Evolutionary conservation across 2,797 vertebrate genomes (phyloP).

Genomic region (Spinus olivaceus): DNA sequence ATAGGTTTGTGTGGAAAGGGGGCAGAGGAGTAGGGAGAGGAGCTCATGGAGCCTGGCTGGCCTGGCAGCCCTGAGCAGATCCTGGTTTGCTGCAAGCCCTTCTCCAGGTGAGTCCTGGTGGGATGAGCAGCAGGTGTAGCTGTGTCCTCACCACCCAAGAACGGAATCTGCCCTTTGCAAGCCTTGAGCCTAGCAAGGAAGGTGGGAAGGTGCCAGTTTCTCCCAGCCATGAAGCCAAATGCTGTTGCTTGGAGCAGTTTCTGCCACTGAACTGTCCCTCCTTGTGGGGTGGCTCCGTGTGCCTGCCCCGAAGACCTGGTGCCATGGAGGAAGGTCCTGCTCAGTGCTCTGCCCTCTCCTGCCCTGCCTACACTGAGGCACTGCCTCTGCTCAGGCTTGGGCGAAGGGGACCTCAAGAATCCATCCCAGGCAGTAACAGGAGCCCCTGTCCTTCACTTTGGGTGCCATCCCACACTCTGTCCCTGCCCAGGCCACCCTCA

Average conservation of each 20-base stretch:
- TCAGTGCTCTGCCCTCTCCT: not conserved
- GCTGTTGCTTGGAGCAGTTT: not conserved
- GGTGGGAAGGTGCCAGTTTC: not conserved
- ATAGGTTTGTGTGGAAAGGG: not conserved
- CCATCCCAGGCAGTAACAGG: fast-evolving
- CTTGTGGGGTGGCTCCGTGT: not conserved
- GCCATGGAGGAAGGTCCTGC: fast-evolving
- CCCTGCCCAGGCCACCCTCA: not conserved
- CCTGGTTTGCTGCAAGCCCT: not conserved
- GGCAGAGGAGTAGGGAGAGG: not conserved
- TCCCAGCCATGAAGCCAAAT: fast-evolving
- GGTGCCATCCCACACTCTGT: not conserved
- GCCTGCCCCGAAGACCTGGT: fast-evolving
- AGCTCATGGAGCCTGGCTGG: not conserved
- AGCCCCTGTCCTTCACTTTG: not conserved
- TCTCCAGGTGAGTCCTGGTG: slow-evolving; percentile 37
- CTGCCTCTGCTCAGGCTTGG: not conserved
- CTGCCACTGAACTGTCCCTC: not conserved
- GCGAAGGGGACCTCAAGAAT: not conserved
- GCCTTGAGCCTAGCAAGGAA: not conserved
- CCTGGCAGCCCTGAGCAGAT: not conserved
- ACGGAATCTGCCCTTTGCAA: not conserved
- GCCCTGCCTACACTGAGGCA: not conserved
- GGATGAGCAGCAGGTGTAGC: not conserved
- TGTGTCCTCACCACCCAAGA: not conserved